Evolutionary conservation across 2,113 vertebrate genomes (phyloP), one percentile per base, ranked within the genome.

Genomic region (Falcunculus frontatus): DNA sequence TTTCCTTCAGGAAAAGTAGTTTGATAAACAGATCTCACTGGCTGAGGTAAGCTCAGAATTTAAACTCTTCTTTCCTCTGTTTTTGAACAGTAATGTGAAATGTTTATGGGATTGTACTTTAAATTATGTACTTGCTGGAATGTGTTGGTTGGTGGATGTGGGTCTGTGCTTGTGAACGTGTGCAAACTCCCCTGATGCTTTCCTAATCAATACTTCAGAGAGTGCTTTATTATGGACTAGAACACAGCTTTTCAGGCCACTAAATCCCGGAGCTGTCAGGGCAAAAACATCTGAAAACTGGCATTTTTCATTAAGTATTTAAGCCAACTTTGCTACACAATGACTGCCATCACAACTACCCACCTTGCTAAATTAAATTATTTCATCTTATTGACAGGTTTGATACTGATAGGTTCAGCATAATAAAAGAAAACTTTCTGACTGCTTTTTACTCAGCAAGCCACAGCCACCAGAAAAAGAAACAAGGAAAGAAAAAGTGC

Each of bases 331-430:
- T 30, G 73, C 50, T 63, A 83, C 67, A 83, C 50, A 65, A 53
- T 59, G 92, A 81, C 77, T 68, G 75, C 46, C 76, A 83, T 80
- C 74, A 57, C 35, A 91, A 62, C 53, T 89, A 63, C 67, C 46
- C 63, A 65, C 67, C 92, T 73, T 55, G 63, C 57, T 79, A 94
- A 94, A 96, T 92, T 83, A 79, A 93, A 85, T 91, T 35, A 95
- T 76, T 93, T 79, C 44, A 62, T 21, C 68, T 73, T 79, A 87
- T 55, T 87, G 86, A 89, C 60, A 89, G 4, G n/a, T n/a, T n/a
- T n/a, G n/a, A n/a, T n/a, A n/a, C n/a, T n/a, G n/a, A n/a, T n/a
- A n/a, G 15, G 95, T 84, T 80, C 67, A 94, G 65, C 7, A 19
- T 49, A 92, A 41, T 29, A 73, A 73, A 78, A 87, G 35, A 72